Conservation (phyloP, 53 echinoderm and acorn worm genomes). For the Pentamera pediparva region DNA sequence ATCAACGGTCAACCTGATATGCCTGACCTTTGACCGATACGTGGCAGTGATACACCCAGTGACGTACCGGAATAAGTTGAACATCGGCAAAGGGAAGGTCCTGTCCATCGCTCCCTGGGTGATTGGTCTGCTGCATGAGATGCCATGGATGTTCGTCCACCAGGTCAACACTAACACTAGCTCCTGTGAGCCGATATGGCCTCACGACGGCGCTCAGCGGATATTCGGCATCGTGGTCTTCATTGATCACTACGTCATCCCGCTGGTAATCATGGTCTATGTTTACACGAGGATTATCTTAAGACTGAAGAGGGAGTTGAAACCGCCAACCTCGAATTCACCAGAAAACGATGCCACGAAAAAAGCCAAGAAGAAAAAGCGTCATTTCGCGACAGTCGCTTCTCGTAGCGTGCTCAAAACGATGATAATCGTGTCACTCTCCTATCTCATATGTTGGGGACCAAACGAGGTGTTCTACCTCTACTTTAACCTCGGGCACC, state of each 20-base stretch:
- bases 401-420: slow-evolving; percentile 77
- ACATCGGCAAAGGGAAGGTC: slow-evolving; percentile 51
- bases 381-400: slow-evolving; percentile 48
- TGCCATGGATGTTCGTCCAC: slow-evolving; percentile 67
- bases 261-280: slow-evolving; percentile 66
- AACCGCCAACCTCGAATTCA: not conserved
- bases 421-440: slow-evolving; percentile 71
- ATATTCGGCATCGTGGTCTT: slow-evolving; percentile 61
- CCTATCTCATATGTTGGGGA: slow-evolving; percentile 88
- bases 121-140: slow-evolving; percentile 60
- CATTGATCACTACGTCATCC: slow-evolving; percentile 68
- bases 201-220: slow-evolving; percentile 36
- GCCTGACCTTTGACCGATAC: slow-evolving; percentile 66
- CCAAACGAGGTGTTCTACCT: slow-evolving; percentile 79
- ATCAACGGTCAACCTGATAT: slow-evolving; percentile 74
- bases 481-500: slow-evolving; percentile 54
- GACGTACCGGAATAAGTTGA: slow-evolving; percentile 56
- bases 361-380: slow-evolving; percentile 7
- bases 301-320: slow-evolving; percentile 30
- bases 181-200: slow-evolving; percentile 52
- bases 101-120: slow-evolving; percentile 64
- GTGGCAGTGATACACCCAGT: slow-evolving; percentile 74
- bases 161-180: slow-evolving; percentile 19
- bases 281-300: slow-evolving; percentile 68
- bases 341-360: not conserved